These are phyloP conservation scores for Poecilia gillii DNA, from an alignment of 2,797 vertebrate genomes.

Conservation along the genomic window DNA sequence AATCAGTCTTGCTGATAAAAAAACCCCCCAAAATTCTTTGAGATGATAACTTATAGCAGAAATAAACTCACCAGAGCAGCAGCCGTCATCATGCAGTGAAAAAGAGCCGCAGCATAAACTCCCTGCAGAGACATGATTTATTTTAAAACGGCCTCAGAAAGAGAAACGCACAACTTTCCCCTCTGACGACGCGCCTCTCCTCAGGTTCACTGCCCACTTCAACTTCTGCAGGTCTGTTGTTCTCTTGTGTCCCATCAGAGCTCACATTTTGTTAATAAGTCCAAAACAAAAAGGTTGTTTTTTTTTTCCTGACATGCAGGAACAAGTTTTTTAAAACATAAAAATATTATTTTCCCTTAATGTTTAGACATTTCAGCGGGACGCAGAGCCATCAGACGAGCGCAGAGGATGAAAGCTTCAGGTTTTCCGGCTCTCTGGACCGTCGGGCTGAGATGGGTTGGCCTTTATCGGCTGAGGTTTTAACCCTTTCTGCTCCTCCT, in stretches of 20 bases:
- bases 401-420: constrained; percentile 42
- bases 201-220: constrained; percentile 20
- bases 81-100: constrained; percentile 50
- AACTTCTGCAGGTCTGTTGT: constrained; percentile 20
- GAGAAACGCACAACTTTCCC: constrained; percentile 4
- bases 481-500: constrained; percentile 61
- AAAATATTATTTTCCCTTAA: constrained; percentile 16
- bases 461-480: constrained; percentile 55
- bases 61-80: constrained; percentile 71
- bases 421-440: constrained; percentile 44
- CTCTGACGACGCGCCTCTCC: constrained; percentile 44
- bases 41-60: background rate
- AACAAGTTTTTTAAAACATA: background rate
- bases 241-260: constrained; percentile 41
- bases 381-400: constrained; percentile 20
- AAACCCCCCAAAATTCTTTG: background rate
- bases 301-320: constrained; percentile 5
- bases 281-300: background rate
- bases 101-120: constrained; percentile 47
- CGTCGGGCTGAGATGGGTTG: constrained; percentile 34
- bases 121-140: constrained; percentile 51
- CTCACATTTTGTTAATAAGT: background rate
- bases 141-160: constrained; percentile 13
- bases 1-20: background rate
- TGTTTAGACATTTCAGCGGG: constrained; percentile 27